These are phyloP conservation scores for Macropis europaea DNA, from an alignment of 2,888 invertebrate species.

Conservation along the genomic window DNA sequence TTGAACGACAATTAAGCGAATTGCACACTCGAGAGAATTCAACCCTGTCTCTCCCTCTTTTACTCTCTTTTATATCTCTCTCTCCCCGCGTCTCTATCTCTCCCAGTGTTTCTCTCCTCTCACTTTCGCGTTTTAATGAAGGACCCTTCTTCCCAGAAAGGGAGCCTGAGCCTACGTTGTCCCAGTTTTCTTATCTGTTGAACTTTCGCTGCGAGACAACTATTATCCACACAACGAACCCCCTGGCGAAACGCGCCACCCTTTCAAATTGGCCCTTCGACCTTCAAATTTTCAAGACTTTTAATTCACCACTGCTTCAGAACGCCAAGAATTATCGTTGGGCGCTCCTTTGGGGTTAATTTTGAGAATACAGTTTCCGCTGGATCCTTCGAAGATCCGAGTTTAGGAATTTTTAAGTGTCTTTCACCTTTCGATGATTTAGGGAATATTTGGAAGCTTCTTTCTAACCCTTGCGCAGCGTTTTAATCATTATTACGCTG, in stretches of 20 bases:
- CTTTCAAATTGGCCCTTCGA: background rate
- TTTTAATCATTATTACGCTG: no score
- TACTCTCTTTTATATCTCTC: no score
- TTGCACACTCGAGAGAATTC: constrained; percentile 51
- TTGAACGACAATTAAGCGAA: constrained; percentile 63
- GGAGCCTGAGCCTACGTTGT: constrained; percentile 29
- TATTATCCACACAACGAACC: constrained; percentile 1
- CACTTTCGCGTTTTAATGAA: constrained; percentile 55
- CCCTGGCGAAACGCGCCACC: background rate
- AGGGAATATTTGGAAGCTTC: no score
- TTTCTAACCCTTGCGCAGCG: no score
- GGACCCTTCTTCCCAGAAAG: constrained; percentile 45
- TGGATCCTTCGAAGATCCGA: no score
- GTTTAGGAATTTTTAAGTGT: no score
- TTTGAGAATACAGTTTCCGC: no score
- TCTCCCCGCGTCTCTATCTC: constrained; percentile 8
- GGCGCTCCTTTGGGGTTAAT: no score
- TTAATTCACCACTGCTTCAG: no score
- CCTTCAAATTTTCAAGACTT: no score
- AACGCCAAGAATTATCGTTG: no score
- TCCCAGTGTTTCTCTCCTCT: background rate
- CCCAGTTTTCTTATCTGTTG: constrained; percentile 58
- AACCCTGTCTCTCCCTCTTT: constrained; percentile 17
- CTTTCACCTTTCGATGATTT: no score
- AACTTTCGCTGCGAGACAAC: constrained; percentile 8